These are phyloP conservation scores for Caenorhabditis sp. DNA, from an alignment of 2,888 invertebrate species.

Conservation along the genomic window DNA sequence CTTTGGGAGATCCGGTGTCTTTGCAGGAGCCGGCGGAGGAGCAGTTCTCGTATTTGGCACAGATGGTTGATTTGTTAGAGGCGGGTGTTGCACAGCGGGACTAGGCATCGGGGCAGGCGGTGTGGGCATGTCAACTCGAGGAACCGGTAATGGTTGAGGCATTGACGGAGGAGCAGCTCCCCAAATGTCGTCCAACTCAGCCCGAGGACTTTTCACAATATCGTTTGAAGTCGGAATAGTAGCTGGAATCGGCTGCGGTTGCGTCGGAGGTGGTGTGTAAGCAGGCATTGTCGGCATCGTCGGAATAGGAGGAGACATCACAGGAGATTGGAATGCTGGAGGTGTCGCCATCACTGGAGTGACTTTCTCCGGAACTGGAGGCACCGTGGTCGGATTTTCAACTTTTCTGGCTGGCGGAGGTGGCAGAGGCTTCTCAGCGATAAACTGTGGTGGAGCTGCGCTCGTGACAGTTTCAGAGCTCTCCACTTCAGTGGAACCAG, in stretches of 20 bases:
- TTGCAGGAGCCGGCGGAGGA: slow-evolving; percentile 14
- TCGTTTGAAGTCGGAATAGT: slow-evolving; percentile 12
- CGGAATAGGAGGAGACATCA: slow-evolving; percentile 6
- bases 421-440: background rate
- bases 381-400: background rate
- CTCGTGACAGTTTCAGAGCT: background rate
- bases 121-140: background rate
- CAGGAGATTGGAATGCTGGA: background rate
- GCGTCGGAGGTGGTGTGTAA: slow-evolving; percentile 8
- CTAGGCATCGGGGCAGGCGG: slow-evolving; percentile 1
- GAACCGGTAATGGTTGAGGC: slow-evolving; percentile 12
- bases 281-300: background rate
- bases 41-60: slow-evolving; percentile 41
- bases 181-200: slow-evolving; percentile 56
- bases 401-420: background rate
- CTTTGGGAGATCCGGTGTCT: background rate
- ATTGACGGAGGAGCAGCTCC: slow-evolving; percentile 24
- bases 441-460: slow-evolving; percentile 1
- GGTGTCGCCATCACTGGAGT: background rate
- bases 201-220: slow-evolving; percentile 43
- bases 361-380: background rate
- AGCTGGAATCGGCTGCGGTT: slow-evolving; percentile 23
- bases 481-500: background rate
- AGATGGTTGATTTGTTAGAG: slow-evolving; percentile 18
- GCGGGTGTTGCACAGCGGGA: background rate